Evolutionary conservation across 2,888 invertebrate genomes (phyloP).

Genomic region (Zygaena filipendulae): DNA sequence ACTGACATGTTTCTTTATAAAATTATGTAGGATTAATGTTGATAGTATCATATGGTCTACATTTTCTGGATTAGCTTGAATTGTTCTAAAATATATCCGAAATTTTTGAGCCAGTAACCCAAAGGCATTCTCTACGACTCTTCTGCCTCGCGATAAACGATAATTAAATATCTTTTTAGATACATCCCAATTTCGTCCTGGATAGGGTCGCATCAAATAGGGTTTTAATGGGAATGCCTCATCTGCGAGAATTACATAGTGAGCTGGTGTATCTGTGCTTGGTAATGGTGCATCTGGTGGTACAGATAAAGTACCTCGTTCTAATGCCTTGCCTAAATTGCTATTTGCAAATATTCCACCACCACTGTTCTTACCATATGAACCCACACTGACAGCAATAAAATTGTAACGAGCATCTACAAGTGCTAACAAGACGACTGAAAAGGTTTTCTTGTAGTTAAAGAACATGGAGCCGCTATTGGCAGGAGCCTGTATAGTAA

Average conservation of each 20-base stretch:
- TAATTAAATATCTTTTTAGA: constrained; percentile 3
- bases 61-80: constrained; percentile 7
- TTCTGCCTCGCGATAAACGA: constrained; percentile 2
- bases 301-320: background rate
- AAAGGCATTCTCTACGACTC: constrained; percentile 4
- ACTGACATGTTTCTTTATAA: too few relatives aligned
- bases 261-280: constrained; percentile 1
- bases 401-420: too few relatives aligned
- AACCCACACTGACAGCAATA: too few relatives aligned
- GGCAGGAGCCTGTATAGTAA: too few relatives aligned
- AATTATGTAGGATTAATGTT: constrained; percentile 7
- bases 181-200: constrained; percentile 3
- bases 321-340: too few relatives aligned
- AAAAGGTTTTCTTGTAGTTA: too few relatives aligned
- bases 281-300: constrained; percentile 1
- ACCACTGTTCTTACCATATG: too few relatives aligned
- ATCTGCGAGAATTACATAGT: constrained; percentile 1
- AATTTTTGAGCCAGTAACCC: constrained; percentile 3
- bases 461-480: too few relatives aligned
- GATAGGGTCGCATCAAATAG: constrained; percentile 2
- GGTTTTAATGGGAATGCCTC: constrained; percentile 2
- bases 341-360: too few relatives aligned
- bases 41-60: constrained; percentile 4
- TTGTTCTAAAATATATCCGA: constrained; percentile 6
- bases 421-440: too few relatives aligned